Percentiles rank a stretch among this genome's conserved stretches.
Conservation (phyloP, 1,140 invertebrate species). For the Cydia fagiglandana region DNA sequence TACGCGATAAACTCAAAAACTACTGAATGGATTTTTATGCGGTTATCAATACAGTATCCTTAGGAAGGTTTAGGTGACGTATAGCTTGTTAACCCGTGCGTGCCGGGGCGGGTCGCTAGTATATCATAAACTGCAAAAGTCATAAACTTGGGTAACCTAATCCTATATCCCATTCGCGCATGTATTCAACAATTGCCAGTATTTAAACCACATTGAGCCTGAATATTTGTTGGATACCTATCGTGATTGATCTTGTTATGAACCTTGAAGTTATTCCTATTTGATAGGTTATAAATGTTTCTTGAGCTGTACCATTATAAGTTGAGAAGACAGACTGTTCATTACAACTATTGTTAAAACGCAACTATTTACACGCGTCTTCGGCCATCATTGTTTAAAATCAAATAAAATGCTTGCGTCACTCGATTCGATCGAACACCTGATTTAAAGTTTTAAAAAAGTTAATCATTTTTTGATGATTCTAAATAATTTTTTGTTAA, state of each 20-base stretch:
- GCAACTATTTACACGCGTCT: conserved; percentile 16
- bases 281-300: background rate
- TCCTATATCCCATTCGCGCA: too few species aligned
- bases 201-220: too few species aligned
- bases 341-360: conserved; percentile 21
- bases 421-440: conserved; percentile 33
- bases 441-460: conserved; percentile 41
- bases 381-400: conserved; percentile 37
- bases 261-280: background rate
- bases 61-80: too few species aligned
- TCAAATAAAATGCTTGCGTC: conserved; percentile 36
- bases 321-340: background rate
- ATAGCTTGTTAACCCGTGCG: too few species aligned
- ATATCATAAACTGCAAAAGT: too few species aligned
- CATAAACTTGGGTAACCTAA: too few species aligned
- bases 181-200: too few species aligned
- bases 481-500: background rate
- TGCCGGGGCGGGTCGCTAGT: too few species aligned
- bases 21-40: too few species aligned
- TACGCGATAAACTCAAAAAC: too few species aligned
- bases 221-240: background rate
- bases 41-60: too few species aligned
- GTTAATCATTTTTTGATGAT: background rate
- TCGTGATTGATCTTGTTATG: background rate
- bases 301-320: background rate